A percentile compares a stretch with the other conserved stretches of the same genome.
phyloP scores from a whole-genome alignment of 2,797 vertebrate species.

The Anas bahamensis region DNA sequence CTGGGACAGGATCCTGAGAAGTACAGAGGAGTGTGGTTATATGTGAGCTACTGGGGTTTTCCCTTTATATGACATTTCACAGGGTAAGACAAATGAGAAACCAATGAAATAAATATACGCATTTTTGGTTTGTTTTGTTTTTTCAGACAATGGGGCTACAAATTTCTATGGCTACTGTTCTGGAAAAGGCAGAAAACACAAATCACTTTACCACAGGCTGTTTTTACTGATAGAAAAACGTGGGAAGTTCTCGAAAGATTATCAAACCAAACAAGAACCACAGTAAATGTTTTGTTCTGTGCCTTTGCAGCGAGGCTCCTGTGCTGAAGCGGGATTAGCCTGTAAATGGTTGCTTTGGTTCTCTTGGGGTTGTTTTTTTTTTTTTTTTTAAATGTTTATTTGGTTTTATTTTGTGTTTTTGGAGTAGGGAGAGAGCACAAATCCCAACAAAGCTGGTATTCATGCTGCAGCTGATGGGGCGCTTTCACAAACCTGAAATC shows the following conservation, averaged over 20 bases:
- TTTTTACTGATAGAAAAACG: not conserved
- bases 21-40: not conserved
- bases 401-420: not conserved
- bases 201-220: not conserved
- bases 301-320: not conserved
- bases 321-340: not conserved
- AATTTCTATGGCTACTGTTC: not conserved
- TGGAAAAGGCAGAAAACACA: not conserved
- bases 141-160: not conserved
- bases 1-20: not conserved
- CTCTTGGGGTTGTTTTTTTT: not conserved
- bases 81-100: not conserved
- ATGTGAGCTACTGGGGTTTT: not conserved
- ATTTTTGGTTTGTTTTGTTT: not conserved
- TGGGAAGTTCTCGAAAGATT: not conserved
- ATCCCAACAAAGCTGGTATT: not conserved
- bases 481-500: not conserved
- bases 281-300: not conserved
- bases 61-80: not conserved
- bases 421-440: not conserved
- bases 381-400: not conserved
- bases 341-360: not conserved
- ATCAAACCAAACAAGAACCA: not conserved
- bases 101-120: not conserved
- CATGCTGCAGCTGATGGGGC: not conserved